phyloP scores from a whole-genome alignment of 2,888 invertebrate species.

The Lumbricus terrestris region DNA sequence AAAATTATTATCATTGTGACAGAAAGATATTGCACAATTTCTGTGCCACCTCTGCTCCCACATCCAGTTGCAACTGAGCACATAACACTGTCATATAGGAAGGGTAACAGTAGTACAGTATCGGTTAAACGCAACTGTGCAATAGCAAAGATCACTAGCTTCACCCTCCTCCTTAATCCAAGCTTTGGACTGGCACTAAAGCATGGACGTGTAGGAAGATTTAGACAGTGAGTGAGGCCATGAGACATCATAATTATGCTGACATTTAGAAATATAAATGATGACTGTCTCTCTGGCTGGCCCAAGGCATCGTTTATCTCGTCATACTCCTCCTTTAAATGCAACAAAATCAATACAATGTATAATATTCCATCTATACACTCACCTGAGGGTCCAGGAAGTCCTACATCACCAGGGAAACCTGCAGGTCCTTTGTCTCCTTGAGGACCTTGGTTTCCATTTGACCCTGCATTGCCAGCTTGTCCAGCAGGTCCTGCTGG shows the following conservation, averaged over 20 bases:
- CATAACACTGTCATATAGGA: no score
- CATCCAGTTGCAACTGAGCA: no score
- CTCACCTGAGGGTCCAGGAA: constrained; percentile 23
- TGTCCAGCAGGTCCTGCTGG: constrained; percentile 28
- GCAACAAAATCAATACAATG: not conserved
- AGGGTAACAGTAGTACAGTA: no score
- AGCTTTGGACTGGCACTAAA: no score
- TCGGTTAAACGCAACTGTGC: no score
- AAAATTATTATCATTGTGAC: not conserved
- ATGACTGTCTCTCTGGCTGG: not conserved
- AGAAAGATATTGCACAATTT: not conserved
- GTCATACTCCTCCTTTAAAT: not conserved
- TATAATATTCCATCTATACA: not conserved
- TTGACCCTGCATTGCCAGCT: constrained; percentile 18
- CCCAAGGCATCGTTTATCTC: not conserved
- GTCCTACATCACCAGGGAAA: constrained; percentile 23
- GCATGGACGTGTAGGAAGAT: no score
- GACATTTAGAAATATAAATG: not conserved
- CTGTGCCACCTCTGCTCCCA: not conserved
- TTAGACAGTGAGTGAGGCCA: not conserved
- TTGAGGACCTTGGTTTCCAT: constrained; percentile 19
- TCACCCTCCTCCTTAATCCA: no score
- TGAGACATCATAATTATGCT: not conserved
- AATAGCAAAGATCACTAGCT: no score
- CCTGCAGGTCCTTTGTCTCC: constrained; percentile 24